Percentiles rank a stretch among this genome's conserved stretches.
Evolutionary conservation across 2,888 invertebrate species (phyloP).

Genomic region (Syritta pipiens): DNA sequence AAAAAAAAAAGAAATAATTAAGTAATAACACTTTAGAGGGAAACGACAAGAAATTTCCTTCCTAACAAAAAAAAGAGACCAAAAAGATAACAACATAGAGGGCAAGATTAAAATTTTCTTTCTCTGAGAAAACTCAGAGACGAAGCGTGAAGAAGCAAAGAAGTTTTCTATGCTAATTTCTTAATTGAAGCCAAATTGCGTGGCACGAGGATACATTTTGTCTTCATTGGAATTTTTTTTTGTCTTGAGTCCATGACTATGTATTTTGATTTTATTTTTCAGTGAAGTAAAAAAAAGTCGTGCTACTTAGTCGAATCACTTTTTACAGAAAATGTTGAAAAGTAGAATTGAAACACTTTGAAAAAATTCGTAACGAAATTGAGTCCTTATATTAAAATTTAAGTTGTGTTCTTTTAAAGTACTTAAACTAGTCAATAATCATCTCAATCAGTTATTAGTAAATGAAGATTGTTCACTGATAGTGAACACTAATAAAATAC

Average conservation of each 20-base stretch:
- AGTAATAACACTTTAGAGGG: constrained; percentile 10
- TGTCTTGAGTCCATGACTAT: background rate
- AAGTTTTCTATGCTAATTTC: constrained; percentile 42
- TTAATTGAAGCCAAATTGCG: constrained; percentile 37
- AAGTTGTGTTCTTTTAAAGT: too few species aligned
- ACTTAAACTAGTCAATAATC: too few species aligned
- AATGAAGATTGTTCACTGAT: too few species aligned
- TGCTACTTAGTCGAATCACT: too few species aligned
- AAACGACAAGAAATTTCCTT: constrained; percentile 9
- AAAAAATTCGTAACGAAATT: too few species aligned
- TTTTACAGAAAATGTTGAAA: too few species aligned
- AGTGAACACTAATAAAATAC: too few species aligned
- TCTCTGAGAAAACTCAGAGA: background rate
- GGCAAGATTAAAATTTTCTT: constrained; percentile 9
- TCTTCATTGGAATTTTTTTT: background rate
- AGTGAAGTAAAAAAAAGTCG: background rate
- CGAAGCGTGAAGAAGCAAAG: constrained; percentile 13
- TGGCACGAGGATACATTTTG: constrained; percentile 12
- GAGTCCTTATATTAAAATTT: too few species aligned
- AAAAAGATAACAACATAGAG: constrained; percentile 24
- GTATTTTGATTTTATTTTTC: background rate
- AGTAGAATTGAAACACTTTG: too few species aligned
- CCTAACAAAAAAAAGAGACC: constrained; percentile 5
- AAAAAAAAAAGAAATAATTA: constrained; percentile 10
- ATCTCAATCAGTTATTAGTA: too few species aligned